Percentiles rank a stretch among this genome's conserved stretches.
Evolutionary conservation across 2,113 vertebrate genomes (phyloP).

Genomic region (Stigmatopora argus): DNA sequence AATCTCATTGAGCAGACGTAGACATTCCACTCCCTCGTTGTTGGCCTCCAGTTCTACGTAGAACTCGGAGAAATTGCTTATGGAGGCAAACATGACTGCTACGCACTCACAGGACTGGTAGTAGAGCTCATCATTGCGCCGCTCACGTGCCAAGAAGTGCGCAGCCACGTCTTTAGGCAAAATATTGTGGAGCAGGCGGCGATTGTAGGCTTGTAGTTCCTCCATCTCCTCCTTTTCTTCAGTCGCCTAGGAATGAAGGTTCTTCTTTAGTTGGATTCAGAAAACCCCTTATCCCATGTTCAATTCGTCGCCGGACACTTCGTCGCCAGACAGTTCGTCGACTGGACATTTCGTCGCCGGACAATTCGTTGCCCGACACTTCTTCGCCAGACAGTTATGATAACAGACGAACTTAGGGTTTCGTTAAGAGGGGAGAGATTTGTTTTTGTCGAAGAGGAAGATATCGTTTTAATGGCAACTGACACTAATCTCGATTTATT

Average conservation of each 20-base stretch:
- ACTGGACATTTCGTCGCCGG: too few relatives aligned
- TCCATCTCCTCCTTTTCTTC: constrained; percentile 98
- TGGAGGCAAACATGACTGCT: constrained; percentile 96
- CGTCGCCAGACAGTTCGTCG: too few relatives aligned
- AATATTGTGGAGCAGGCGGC: constrained; percentile 91
- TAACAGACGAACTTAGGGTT: too few relatives aligned
- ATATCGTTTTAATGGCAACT: too few relatives aligned
- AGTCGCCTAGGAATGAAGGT: constrained; percentile 74
- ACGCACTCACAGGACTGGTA: constrained; percentile 96
- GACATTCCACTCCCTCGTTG: constrained; percentile 93
- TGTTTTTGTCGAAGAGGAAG: too few relatives aligned
- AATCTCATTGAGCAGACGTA: constrained; percentile 93
- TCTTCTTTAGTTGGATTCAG: constrained; percentile 7
- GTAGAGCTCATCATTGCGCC: constrained; percentile 90
- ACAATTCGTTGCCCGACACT: too few relatives aligned
- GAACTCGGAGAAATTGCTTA: constrained; percentile 97
- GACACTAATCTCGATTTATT: too few relatives aligned
- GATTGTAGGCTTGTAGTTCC: constrained; percentile 92
- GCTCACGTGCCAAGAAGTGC: constrained; percentile 87
- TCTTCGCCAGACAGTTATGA: too few relatives aligned
- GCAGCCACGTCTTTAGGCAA: constrained; percentile 92
- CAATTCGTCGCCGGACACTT: too few relatives aligned
- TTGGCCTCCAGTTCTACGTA: constrained; percentile 96
- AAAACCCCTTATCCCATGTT: too few relatives aligned
- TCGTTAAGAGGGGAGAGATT: too few relatives aligned